Base-by-base conservation (phyloP, 2,113 vertebrate species). In the Mandrillus leucophaeus region DNA sequence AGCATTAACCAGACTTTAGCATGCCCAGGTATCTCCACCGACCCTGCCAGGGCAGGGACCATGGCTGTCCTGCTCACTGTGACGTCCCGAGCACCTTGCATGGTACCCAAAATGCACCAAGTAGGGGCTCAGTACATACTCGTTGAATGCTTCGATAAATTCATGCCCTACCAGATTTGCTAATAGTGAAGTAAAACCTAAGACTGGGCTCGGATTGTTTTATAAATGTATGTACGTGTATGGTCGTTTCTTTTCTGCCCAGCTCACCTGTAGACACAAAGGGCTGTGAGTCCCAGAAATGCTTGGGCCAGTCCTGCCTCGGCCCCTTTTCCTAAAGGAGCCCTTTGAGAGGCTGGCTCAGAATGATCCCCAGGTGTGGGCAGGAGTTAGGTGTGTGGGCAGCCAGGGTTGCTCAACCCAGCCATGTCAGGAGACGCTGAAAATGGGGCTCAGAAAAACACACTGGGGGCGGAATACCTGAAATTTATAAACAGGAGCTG, bases 401-500 rank as follows among this genome's bases (percentile, higher is more conserved):
- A 57, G 30, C 8, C 0, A 0, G 3, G 17, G 32, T 13, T 25
- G 43, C 76, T 32, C 12, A 17, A 25, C 82, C 12, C 11, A 38
- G 32, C 40, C 64, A n/a, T 95, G 45, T 94, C 17, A 32, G 59
- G 43, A 78, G 81, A 75, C 52, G 57, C 66, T 43, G 16, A 40
- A 96, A 94, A 86, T 70, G n/a, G 38, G n/a, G 4, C 83, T 87
- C 90, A 48, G 48, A 78, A 89, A 78, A 52, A 61, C 43, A 73
- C 73, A 0, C 79, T 35, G 22, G 55, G 18, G 52, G 43, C 1
- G 0, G 96, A 90, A 91, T 66, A 35, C 48, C 61, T 88, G 86
- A 18, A 57, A 73, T 88, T 64, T 61, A 55, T 76, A 93, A 92
- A 76, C 35, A 88, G 50, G 45, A 52, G 18, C n/a, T 92, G 82